Base-by-base conservation (phyloP, 1,140 invertebrate genomes). In the Aplysia californica region DNA sequence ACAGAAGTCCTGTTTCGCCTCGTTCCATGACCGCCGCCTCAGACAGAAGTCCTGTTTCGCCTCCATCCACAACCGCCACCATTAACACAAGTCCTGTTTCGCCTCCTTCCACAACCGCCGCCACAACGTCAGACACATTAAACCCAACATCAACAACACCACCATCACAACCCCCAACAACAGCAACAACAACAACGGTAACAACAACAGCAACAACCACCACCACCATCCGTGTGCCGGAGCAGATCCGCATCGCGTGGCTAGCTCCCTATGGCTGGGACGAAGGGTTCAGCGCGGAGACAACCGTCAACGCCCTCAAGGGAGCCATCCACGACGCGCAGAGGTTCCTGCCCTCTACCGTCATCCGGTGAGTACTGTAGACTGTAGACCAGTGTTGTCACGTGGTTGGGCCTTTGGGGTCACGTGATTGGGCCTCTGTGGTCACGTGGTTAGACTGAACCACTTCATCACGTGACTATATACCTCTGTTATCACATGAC, bases 281-380 rank as follows among this genome's bases (percentile, higher is more conserved):
- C 5, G 69, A 71, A 26, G 69, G 50, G 1, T 71, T 71, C 26
- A 71, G 69, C 38, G 69, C 69, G 0, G 26, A 55, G n/a, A 71
- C 69, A 15, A 71, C 69, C 4, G 69, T 71, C 50, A 58, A 58
- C 50, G 69, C 38, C 18, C 29, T 71, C 31, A 71, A 71, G n/a
- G 44, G 36, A n/a, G 69, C 69, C 2, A 31, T 71, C 26, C 23
- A 50, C 38, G 69, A 71, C 33, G 41, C 44, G 1, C 6, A 2
- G 18, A 56, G 69, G n/a, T 71, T 71, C 33, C 31, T 71, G 31
- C 50, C 69, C 20, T 31, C 55, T 33, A 58, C 69, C 18, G 20
- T 4, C n/a, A 56, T 71, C 3, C 3, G 69, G 69, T 71, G 58
- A 58, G 41, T 29, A 68, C 35, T 31, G 29, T 31, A 31, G n/a